These are phyloP conservation scores for Istiophorus platypterus DNA, from an alignment of 2,113 vertebrate species.

Conservation along the genomic window DNA sequence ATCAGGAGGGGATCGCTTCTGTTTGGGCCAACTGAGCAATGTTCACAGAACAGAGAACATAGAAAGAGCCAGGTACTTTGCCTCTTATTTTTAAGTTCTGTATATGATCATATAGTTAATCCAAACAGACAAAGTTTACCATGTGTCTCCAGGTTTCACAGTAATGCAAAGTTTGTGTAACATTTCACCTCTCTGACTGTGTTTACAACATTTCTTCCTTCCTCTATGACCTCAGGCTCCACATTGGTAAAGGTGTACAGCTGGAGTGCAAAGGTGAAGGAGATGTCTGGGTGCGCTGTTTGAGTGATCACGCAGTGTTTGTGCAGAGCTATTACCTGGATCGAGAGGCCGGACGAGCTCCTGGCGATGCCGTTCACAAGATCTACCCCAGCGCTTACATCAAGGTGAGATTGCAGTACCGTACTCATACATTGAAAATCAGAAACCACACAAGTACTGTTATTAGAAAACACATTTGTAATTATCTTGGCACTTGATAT, in stretches of 20 bases:
- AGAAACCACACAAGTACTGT: not conserved
- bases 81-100: not conserved
- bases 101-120: not conserved
- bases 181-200: not conserved
- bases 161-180: not conserved
- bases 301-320: conserved; percentile 97
- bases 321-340: conserved; percentile 99
- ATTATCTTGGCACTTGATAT: not conserved
- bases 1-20: conserved; percentile 96
- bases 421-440: not conserved
- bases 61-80: conserved; percentile 92
- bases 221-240: conserved; percentile 84
- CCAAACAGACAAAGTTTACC: not conserved
- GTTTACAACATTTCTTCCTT: not conserved
- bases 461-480: not conserved
- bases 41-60: conserved; percentile 98
- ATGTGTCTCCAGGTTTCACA: not conserved
- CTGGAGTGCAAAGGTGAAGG: conserved; percentile 98
- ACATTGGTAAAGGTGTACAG: conserved; percentile 98
- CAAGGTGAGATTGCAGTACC: conserved; percentile 84
- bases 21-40: conserved; percentile 96
- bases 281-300: conserved; percentile 97
- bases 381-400: conserved; percentile 98
- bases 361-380: conserved; percentile 97
- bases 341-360: conserved; percentile 94